Evolutionary conservation across 2,888 invertebrate species (phyloP).

Genomic region (Prosopocoilus inquinatus): DNA sequence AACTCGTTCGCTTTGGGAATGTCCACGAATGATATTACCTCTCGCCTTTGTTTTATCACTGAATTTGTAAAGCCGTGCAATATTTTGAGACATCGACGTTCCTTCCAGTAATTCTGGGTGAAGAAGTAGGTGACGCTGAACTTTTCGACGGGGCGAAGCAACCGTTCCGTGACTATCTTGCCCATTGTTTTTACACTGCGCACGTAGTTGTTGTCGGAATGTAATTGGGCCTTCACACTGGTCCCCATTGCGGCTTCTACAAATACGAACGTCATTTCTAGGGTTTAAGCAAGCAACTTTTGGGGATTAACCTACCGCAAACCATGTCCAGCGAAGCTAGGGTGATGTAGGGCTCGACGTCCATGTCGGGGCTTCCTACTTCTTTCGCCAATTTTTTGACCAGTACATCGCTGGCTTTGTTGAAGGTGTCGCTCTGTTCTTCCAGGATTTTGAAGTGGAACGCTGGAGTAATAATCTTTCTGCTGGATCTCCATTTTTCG

Average conservation of each 20-base stretch:
- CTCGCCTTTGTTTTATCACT: conserved; percentile 53
- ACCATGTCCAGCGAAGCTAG: conserved; percentile 38
- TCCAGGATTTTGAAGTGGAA: conserved; percentile 41
- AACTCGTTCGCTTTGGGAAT: conserved; percentile 48
- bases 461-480: conserved; percentile 35
- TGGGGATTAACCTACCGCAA: conserved; percentile 33
- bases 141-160: conserved; percentile 51
- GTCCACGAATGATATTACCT: conserved; percentile 34
- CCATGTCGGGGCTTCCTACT: conserved; percentile 34
- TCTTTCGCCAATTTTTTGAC: conserved; percentile 24
- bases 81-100: conserved; percentile 50
- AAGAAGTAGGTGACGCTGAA: conserved; percentile 54
- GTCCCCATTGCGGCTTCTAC: conserved; percentile 84
- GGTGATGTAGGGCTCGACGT: conserved; percentile 37
- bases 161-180: conserved; percentile 33
- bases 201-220: conserved; percentile 69
- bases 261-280: conserved; percentile 25
- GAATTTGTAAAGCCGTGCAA: conserved; percentile 57
- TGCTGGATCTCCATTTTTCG: conserved; percentile 32
- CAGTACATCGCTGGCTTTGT: conserved; percentile 32
- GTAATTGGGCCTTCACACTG: conserved; percentile 66
- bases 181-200: conserved; percentile 60
- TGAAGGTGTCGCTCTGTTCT: conserved; percentile 35
- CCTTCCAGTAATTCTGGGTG: conserved; percentile 58
- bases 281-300: neutral